phyloP scores from a whole-genome alignment of 2,888 invertebrate genomes.

The Yponomeuta evonymella region DNA sequence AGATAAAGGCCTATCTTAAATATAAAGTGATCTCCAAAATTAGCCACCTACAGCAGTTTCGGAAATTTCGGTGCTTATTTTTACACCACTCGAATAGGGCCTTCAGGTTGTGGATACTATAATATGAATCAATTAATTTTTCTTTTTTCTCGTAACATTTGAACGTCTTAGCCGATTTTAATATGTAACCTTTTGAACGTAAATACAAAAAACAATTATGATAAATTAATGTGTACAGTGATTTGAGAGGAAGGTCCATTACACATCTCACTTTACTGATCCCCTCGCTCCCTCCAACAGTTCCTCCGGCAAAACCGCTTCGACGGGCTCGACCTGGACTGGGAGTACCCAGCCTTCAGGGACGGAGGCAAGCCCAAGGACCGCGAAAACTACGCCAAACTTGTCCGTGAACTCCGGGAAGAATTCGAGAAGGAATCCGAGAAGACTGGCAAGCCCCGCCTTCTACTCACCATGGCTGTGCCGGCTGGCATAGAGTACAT shows the following conservation, averaged over 20 bases:
- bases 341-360: conserved; percentile 91
- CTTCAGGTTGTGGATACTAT: too few species aligned
- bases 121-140: too few species aligned
- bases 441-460: conserved; percentile 85
- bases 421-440: conserved; percentile 92
- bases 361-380: conserved; percentile 89
- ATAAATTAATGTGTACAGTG: too few species aligned
- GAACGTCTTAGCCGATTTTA: too few species aligned
- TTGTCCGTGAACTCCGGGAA: conserved; percentile 91
- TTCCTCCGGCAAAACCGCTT: conserved; percentile 94
- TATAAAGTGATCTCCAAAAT: too few species aligned
- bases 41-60: too few species aligned
- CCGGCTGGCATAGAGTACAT: conserved; percentile 96
- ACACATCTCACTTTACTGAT: not conserved
- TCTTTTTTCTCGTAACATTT: too few species aligned
- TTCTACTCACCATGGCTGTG: conserved; percentile 94
- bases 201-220: too few species aligned
- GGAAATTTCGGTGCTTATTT: too few species aligned
- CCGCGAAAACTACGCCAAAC: conserved; percentile 89
- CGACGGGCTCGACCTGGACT: conserved; percentile 94
- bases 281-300: conserved; percentile 29
- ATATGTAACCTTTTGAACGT: too few species aligned
- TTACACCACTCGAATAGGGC: too few species aligned
- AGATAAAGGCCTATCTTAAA: too few species aligned
- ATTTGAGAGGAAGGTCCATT: not conserved